A percentile compares a stretch with the other conserved stretches of the same genome.
These are phyloP conservation scores for Coelinius sp. DNA, from an alignment of 2,888 invertebrate genomes.

Conservation along the genomic window DNA sequence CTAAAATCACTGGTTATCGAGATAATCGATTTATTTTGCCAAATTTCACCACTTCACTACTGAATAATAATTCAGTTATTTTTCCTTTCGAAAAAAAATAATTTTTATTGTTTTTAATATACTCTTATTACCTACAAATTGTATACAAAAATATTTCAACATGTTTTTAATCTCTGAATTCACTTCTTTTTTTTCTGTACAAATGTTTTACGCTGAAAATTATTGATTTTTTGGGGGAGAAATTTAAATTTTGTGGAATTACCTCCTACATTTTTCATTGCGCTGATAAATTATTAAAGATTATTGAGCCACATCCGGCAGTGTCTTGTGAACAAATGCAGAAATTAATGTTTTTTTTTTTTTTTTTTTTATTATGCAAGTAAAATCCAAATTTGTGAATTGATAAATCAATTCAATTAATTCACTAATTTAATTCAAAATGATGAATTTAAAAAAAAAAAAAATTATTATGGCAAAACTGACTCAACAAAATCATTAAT, in stretches of 20 bases:
- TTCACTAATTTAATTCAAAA: too few relatives aligned
- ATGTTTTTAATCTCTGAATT: conserved; percentile 41
- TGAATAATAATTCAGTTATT: neutral
- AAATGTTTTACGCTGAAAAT: conserved; percentile 44
- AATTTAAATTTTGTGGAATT: conserved; percentile 37
- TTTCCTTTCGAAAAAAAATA: neutral
- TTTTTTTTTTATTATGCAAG: conserved; percentile 42
- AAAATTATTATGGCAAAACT: neutral
- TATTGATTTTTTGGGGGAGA: neutral
- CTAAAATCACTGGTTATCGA: too few relatives aligned
- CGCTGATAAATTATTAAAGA: conserved; percentile 56
- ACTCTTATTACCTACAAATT: conserved; percentile 45
- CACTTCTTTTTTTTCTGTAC: conserved; percentile 39
- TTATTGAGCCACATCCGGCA: conserved; percentile 67
- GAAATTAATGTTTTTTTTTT: conserved; percentile 34
- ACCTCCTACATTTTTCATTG: conserved; percentile 59
- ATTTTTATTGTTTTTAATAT: conserved; percentile 26
- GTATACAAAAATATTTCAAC: conserved; percentile 60
- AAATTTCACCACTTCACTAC: neutral
- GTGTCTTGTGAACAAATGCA: conserved; percentile 54
- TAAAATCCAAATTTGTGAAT: neutral
- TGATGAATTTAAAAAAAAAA: neutral
- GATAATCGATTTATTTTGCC: neutral
- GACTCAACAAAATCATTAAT: neutral
- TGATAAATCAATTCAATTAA: neutral